These are phyloP conservation scores for Brachionus rotundiformis DNA, from an alignment of 1,140 invertebrate genomes.

Conservation along the genomic window DNA sequence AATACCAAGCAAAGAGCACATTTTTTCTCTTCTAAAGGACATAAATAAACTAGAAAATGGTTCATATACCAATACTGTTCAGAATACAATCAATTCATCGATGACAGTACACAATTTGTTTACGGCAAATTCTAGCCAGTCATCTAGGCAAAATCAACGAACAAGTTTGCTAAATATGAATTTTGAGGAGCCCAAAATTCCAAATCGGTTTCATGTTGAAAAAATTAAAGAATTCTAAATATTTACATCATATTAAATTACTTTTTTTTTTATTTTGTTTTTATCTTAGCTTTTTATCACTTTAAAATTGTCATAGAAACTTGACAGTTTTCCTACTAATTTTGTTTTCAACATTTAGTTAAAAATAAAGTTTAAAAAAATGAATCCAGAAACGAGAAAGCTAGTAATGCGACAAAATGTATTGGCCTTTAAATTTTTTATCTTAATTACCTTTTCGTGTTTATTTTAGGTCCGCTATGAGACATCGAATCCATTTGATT, in stretches of 20 bases:
- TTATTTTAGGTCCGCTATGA: not conserved
- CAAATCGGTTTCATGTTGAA: slow-evolving; percentile 41
- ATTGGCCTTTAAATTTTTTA: not conserved
- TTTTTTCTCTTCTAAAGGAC: slow-evolving; percentile 27
- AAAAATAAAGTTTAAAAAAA: not conserved
- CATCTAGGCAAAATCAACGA: not conserved
- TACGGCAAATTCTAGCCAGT: not conserved
- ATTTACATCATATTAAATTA: slow-evolving; percentile 4
- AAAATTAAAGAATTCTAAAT: slow-evolving; percentile 46
- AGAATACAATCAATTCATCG: slow-evolving; percentile 13
- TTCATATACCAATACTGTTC: not conserved
- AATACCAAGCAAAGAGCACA: not conserved
- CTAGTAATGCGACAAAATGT: slow-evolving; percentile 16
- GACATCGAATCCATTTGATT: slow-evolving; percentile 10
- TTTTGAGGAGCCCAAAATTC: slow-evolving; percentile 22
- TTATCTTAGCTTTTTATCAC: not conserved
- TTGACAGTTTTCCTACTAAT: not conserved
- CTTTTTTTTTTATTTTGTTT: slow-evolving; percentile 19
- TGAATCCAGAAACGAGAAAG: not conserved
- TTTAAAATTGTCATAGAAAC: slow-evolving; percentile 38
- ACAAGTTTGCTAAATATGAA: slow-evolving; percentile 7
- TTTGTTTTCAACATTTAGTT: slow-evolving; percentile 11
- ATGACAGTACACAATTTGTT: not conserved
- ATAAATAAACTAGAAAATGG: slow-evolving; percentile 13
- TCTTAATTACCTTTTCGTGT: not conserved